phyloP scores from a whole-genome alignment of 2,888 invertebrate genomes.

The Autographa pulchrina region DNA sequence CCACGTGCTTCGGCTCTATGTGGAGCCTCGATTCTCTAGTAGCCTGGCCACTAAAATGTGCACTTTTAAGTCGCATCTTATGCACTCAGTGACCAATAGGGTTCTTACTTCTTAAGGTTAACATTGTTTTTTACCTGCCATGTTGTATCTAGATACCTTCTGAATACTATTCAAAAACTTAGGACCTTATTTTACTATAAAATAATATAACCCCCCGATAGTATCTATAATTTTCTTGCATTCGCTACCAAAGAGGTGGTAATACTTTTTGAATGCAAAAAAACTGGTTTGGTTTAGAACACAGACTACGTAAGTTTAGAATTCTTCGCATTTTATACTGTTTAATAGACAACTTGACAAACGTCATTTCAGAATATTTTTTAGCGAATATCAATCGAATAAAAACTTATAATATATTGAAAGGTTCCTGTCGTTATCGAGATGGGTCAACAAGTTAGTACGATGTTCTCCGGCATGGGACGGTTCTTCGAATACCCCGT shows the following conservation, averaged over 20 bases:
- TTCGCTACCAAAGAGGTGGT: background rate
- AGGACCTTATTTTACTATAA: too few relatives aligned
- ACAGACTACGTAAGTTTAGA: background rate
- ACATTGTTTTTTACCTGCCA: too few relatives aligned
- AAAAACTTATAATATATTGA: background rate
- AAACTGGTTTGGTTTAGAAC: background rate
- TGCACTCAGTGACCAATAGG: too few relatives aligned
- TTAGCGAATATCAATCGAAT: background rate
- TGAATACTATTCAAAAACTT: too few relatives aligned
- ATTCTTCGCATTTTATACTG: background rate
- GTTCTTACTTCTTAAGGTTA: too few relatives aligned
- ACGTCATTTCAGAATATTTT: background rate
- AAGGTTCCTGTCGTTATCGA: background rate
- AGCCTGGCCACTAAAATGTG: too few relatives aligned
- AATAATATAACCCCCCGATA: too few relatives aligned
- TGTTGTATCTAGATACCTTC: too few relatives aligned
- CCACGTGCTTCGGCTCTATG: too few relatives aligned
- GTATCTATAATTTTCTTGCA: too few relatives aligned
- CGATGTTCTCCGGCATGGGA: conserved; percentile 81
- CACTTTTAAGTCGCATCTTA: too few relatives aligned
- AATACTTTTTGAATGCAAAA: background rate
- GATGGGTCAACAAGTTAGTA: conserved; percentile 86
- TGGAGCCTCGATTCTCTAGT: too few relatives aligned
- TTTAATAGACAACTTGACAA: background rate
- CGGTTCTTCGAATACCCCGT: conserved; percentile 89